Percentiles rank a stretch among this genome's conserved stretches.
phyloP scores from a whole-genome alignment of 30 jellyfish, hydroid and myxozoan genomes.

The Pseudorhiza aurosa region DNA sequence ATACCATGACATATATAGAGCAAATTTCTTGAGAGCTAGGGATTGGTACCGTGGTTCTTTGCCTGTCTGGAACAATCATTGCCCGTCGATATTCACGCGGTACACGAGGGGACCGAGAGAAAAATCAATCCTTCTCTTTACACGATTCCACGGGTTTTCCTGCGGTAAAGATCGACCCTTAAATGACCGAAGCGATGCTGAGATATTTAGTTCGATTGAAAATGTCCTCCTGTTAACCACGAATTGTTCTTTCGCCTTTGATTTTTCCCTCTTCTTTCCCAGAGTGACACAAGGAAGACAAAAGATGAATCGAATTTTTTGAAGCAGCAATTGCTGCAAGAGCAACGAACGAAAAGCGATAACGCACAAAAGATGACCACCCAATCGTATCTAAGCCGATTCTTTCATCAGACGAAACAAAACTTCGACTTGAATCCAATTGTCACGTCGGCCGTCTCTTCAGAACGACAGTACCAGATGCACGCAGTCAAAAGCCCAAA shows the following conservation, averaged over 20 bases:
- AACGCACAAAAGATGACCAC: constrained; percentile 34
- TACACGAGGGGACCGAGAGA: too few relatives aligned
- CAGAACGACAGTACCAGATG: constrained; percentile 7
- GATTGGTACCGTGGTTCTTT: too few relatives aligned
- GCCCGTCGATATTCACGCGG: too few relatives aligned
- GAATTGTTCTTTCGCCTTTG: too few relatives aligned
- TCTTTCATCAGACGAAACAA: constrained; percentile 35
- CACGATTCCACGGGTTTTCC: too few relatives aligned
- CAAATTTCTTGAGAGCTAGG: too few relatives aligned
- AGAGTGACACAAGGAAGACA: constrained; percentile 20
- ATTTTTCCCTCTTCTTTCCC: constrained; percentile 3
- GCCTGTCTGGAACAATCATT: too few relatives aligned
- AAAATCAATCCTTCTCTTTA: too few relatives aligned
- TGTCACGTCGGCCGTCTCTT: constrained; percentile 45
- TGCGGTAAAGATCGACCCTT: too few relatives aligned
- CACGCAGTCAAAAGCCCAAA: constrained; percentile 3
- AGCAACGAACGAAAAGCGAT: constrained; percentile 43
- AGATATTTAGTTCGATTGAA: too few relatives aligned
- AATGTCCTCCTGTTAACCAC: not conserved
- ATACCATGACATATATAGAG: too few relatives aligned
- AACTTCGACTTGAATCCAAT: constrained; percentile 54
- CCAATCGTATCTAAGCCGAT: constrained; percentile 64
- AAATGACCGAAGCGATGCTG: too few relatives aligned
- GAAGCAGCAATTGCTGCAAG: not conserved
- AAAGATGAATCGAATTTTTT: not conserved